Conservation (phyloP, 2,113 vertebrate genomes). For the Sceloporus undulatus region DNA sequence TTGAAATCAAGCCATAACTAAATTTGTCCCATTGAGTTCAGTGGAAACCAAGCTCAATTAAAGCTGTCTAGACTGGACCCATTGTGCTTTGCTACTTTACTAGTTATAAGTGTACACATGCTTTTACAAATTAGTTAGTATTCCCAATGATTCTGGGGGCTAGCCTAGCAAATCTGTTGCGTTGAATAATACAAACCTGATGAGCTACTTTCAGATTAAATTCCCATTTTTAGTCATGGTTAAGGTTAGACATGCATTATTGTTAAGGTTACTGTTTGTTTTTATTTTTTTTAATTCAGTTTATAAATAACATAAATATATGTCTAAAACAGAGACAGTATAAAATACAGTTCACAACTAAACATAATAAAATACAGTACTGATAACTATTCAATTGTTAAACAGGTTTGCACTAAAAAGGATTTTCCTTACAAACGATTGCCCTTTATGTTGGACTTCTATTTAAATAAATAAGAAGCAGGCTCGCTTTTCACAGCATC, state of each 20-base stretch:
- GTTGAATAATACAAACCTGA: no score
- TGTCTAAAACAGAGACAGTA: no score
- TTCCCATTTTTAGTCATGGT: not conserved
- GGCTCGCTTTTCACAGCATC: not conserved
- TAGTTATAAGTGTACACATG: not conserved
- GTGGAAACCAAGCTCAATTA: not conserved
- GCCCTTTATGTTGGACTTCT: not conserved
- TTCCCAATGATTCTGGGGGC: not conserved
- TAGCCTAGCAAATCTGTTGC: not conserved
- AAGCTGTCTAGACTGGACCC: not conserved
- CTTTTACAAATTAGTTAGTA: not conserved
- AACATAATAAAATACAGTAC: no score
- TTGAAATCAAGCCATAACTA: not conserved
- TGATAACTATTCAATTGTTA: no score
- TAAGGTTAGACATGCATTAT: not conserved
- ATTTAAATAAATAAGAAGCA: not conserved
- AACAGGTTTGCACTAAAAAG: no score
- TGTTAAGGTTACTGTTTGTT: no score
- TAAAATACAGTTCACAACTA: no score
- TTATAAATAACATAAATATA: no score
- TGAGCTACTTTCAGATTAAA: not conserved
- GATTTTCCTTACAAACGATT: no score
- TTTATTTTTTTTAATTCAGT: no score
- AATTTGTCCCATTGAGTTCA: not conserved
- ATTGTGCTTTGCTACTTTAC: not conserved